phyloP scores from a whole-genome alignment of 2,888 invertebrate species.

The Girardia tigrina region DNA sequence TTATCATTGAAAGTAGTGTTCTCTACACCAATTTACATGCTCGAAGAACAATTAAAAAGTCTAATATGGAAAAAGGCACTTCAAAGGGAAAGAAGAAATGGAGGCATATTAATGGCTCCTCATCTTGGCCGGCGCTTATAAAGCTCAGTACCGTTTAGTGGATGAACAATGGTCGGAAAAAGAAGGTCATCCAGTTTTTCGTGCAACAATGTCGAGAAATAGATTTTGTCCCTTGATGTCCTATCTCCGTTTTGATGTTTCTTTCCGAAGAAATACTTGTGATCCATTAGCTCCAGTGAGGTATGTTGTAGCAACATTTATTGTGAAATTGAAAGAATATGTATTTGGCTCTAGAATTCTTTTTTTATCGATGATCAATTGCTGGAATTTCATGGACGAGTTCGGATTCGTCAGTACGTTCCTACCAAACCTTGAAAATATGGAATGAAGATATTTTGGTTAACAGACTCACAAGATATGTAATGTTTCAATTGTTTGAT shows the following conservation, averaged over 20 bases:
- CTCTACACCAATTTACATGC: slow-evolving; percentile 4
- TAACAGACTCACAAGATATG: too few relatives aligned
- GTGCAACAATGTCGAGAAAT: slow-evolving; percentile 27
- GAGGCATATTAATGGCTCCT: slow-evolving; percentile 21
- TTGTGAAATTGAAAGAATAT: too few relatives aligned
- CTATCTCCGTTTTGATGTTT: slow-evolving; percentile 15
- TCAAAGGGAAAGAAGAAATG: slow-evolving; percentile 26
- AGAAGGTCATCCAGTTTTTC: slow-evolving; percentile 28
- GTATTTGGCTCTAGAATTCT: too few relatives aligned
- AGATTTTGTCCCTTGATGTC: slow-evolving; percentile 27
- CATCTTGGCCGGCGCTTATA: slow-evolving; percentile 24
- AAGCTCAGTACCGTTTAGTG: slow-evolving; percentile 25
- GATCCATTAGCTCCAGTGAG: slow-evolving; percentile 27
- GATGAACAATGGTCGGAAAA: slow-evolving; percentile 19
- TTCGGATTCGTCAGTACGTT: too few relatives aligned
- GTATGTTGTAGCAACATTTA: too few relatives aligned
- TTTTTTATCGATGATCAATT: too few relatives aligned
- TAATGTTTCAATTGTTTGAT: too few relatives aligned
- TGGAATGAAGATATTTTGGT: too few relatives aligned
- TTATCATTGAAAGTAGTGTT: slow-evolving; percentile 28
- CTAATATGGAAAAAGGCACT: not conserved
- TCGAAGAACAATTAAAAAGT: not conserved
- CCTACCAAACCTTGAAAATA: too few relatives aligned
- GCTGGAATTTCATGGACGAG: too few relatives aligned
- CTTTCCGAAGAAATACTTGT: not conserved